Evolutionary conservation across 1,140 invertebrate genomes (phyloP).

Genomic region (Pemphigus obesinymphae): DNA sequence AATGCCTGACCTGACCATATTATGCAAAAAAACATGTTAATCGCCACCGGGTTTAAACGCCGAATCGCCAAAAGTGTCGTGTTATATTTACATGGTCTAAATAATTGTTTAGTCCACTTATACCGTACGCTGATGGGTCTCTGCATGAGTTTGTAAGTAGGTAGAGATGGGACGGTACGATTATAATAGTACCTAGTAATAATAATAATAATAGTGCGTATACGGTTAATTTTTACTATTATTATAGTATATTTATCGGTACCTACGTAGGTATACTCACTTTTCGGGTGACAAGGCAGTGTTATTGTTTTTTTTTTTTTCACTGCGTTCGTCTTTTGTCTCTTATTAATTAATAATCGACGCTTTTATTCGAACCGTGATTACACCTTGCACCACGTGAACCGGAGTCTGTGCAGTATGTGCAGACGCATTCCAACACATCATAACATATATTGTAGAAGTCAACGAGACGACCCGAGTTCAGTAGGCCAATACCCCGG

Average conservation of each 20-base stretch:
- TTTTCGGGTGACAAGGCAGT: constrained; percentile 13
- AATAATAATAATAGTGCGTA: not conserved
- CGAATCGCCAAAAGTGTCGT: not conserved
- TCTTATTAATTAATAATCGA: not conserved
- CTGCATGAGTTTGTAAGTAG: constrained; percentile 7
- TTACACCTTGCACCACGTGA: not conserved
- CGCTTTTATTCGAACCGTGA: constrained; percentile 22
- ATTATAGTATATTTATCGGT: too few species aligned
- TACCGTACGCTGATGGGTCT: not conserved
- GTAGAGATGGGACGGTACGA: not conserved
- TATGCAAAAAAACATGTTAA: not conserved
- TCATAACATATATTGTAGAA: not conserved
- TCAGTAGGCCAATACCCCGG: constrained; percentile 34
- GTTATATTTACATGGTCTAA: constrained; percentile 37
- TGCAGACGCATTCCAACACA: not conserved
- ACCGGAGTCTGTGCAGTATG: not conserved
- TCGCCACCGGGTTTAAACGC: not conserved
- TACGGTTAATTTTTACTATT: not conserved
- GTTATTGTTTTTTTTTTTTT: not conserved
- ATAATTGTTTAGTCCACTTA: not conserved
- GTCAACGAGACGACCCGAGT: not conserved
- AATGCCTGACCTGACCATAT: too few species aligned
- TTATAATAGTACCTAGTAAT: not conserved
- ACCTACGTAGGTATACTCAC: not conserved
- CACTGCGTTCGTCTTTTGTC: not conserved